Conservation (phyloP, 2,113 vertebrate species). For the Rhizomys pruinosus region DNA sequence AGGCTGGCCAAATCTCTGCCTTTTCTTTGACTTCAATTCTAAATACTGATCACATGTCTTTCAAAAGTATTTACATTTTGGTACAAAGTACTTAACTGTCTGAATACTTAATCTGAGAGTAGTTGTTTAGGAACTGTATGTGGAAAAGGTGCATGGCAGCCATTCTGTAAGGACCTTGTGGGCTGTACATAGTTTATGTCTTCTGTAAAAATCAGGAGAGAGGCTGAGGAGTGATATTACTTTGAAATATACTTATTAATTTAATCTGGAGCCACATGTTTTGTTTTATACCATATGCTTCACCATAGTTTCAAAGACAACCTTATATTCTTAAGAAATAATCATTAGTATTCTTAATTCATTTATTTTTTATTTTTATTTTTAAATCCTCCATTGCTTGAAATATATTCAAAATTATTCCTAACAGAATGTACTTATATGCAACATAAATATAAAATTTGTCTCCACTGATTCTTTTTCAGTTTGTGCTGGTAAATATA, state of each 20-base stretch:
- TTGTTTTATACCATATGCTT: too few species aligned
- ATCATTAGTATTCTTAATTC: background rate
- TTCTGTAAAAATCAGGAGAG: background rate
- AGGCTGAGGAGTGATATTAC: background rate
- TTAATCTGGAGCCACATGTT: background rate
- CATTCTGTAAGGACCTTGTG: background rate
- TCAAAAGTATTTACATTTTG: background rate
- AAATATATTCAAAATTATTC: background rate
- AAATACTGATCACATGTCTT: background rate
- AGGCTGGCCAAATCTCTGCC: background rate
- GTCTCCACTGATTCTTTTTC: background rate
- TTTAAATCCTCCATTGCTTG: background rate
- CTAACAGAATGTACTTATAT: background rate
- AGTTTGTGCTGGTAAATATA: background rate
- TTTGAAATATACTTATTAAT: background rate
- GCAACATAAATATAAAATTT: background rate
- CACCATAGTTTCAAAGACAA: background rate
- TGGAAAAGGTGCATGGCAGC: background rate
- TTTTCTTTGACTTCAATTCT: background rate
- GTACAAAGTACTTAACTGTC: background rate
- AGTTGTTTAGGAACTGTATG: background rate
- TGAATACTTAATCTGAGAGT: background rate
- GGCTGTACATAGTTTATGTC: background rate
- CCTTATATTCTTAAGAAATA: background rate
- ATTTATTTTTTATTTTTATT: background rate